phyloP scores from a whole-genome alignment of 2,113 vertebrate genomes.

The Kryptolebias marmoratus region DNA sequence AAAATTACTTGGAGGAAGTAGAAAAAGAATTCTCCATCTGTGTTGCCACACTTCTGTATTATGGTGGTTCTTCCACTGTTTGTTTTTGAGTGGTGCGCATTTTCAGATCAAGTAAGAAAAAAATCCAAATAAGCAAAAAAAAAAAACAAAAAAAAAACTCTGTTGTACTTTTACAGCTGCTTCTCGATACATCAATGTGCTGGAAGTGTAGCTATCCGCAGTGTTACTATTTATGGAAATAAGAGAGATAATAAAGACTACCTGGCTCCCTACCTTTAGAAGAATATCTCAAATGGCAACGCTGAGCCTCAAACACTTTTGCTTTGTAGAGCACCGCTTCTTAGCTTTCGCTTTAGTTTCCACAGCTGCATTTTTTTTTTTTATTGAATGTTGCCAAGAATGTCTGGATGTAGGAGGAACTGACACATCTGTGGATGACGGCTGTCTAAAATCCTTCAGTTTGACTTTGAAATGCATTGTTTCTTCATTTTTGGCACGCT shows the following conservation, averaged over 20 bases:
- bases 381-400: constrained; percentile 27
- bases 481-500: constrained; percentile 4
- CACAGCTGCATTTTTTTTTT: constrained; percentile 42
- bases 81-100: constrained; percentile 13
- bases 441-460: constrained; percentile 21
- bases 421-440: constrained; percentile 18
- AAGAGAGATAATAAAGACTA: constrained; percentile 14
- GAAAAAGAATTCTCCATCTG: constrained; percentile 58
- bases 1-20: constrained; percentile 49
- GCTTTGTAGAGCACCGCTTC: constrained; percentile 33
- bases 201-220: constrained; percentile 23
- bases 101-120: constrained; percentile 13
- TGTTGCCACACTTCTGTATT: constrained; percentile 48
- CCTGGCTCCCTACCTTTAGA: constrained; percentile 24
- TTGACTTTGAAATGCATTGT: constrained; percentile 6
- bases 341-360: constrained; percentile 32
- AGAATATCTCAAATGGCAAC: constrained; percentile 18
- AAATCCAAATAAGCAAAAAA: neutral
- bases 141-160: neutral
- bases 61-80: constrained; percentile 23
- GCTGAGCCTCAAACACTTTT: constrained; percentile 21
- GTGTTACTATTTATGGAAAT: constrained; percentile 25
- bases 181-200: constrained; percentile 6
- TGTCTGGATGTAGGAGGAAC: constrained; percentile 6
- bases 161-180: constrained; percentile 6